These are phyloP conservation scores for Ceraclea dissimilis DNA, from an alignment of 2,888 invertebrate genomes.

Conservation along the genomic window DNA sequence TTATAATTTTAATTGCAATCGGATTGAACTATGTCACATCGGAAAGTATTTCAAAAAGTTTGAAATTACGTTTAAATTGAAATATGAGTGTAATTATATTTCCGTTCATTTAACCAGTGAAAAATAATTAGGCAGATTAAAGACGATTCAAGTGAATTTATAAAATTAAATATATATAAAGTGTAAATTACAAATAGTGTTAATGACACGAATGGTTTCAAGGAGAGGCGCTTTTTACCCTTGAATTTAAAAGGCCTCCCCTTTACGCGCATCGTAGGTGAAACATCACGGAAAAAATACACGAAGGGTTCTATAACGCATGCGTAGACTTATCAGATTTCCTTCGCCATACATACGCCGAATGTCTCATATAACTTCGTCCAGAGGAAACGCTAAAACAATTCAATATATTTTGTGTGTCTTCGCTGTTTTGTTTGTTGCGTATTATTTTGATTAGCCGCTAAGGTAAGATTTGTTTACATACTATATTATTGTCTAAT, in stretches of 20 bases:
- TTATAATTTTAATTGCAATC: no score
- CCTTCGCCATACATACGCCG: background rate
- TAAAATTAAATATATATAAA: no score
- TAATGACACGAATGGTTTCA: background rate
- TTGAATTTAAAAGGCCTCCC: background rate
- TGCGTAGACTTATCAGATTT: background rate
- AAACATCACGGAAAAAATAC: background rate
- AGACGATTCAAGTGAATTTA: no score
- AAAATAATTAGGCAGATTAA: no score
- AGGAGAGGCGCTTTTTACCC: background rate
- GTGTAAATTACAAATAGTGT: no score
- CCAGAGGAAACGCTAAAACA: no score
- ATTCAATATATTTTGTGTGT: background rate
- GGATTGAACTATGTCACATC: no score
- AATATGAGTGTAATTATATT: no score
- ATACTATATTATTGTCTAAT: background rate
- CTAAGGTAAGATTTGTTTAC: background rate
- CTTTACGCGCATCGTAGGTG: background rate
- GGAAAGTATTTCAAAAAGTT: no score
- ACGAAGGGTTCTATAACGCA: background rate
- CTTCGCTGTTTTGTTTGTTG: background rate
- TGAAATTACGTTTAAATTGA: no score
- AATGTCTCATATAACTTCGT: background rate
- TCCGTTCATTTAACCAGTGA: no score
- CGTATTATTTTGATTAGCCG: background rate